Percentiles rank a stretch among this genome's conserved stretches.
Conservation (phyloP, 1,140 invertebrate species). For the Anastrepha obliqua region DNA sequence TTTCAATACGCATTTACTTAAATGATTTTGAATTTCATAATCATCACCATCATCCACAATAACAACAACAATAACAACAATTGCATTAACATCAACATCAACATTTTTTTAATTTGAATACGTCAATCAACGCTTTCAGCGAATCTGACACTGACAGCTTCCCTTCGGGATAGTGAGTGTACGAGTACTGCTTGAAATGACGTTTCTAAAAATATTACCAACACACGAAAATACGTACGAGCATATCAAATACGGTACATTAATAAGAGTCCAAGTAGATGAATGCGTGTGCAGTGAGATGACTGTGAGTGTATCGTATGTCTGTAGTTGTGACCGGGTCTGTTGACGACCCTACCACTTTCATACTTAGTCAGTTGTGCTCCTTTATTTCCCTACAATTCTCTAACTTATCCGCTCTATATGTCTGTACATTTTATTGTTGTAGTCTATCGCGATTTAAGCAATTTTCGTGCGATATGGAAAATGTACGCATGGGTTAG, state of each 20-base stretch:
- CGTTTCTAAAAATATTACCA: slow-evolving; percentile 41
- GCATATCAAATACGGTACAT: background rate
- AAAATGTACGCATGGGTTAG: background rate
- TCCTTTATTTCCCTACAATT: background rate
- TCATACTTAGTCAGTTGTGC: slow-evolving; percentile 3
- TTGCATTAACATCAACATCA: slow-evolving; percentile 3
- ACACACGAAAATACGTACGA: background rate
- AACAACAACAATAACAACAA: slow-evolving; percentile 15
- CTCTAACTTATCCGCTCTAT: background rate
- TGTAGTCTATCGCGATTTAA: background rate
- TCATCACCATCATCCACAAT: background rate
- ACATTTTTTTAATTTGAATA: slow-evolving; percentile 51
- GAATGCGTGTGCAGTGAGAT: background rate
- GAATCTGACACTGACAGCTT: slow-evolving; percentile 24
- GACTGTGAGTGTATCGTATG: slow-evolving; percentile 7
- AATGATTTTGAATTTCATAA: slow-evolving; percentile 38
- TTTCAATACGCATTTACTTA: slow-evolving; percentile 5
- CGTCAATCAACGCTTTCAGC: slow-evolving; percentile 47
- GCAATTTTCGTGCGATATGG: background rate
- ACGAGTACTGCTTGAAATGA: slow-evolving; percentile 28
- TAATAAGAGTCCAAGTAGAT: background rate
- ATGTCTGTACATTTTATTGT: background rate
- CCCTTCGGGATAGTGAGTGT: slow-evolving; percentile 1
- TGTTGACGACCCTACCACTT: background rate
- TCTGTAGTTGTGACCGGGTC: background rate